Evolutionary conservation across 2,888 invertebrate species (phyloP).

Genomic region (Lysandra coridon): DNA sequence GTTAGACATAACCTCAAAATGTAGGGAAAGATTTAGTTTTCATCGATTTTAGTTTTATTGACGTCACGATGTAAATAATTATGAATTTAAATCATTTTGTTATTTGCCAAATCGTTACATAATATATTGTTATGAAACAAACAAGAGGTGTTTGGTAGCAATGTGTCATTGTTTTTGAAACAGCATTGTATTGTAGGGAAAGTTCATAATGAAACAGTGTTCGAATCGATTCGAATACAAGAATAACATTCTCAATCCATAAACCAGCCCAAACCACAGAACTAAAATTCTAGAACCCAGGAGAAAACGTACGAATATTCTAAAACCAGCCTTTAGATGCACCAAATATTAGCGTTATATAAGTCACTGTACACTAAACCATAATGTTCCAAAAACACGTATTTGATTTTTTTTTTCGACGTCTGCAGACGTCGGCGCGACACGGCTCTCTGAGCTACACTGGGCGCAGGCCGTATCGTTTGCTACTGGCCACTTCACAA

Average conservation of each 20-base stretch:
- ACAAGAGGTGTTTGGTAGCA: not conserved
- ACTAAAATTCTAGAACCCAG: slow-evolving; percentile 30
- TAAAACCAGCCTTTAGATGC: slow-evolving; percentile 55
- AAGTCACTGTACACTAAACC: slow-evolving; percentile 52
- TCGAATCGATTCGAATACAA: not conserved
- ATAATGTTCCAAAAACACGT: slow-evolving; percentile 58
- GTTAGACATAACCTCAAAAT: slow-evolving; percentile 17
- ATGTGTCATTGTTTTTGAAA: not conserved
- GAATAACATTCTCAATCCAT: slow-evolving; percentile 29
- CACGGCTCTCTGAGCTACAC: slow-evolving; percentile 62
- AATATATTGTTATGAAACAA: slow-evolving; percentile 56
- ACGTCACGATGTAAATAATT: not conserved
- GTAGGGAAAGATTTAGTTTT: slow-evolving; percentile 1
- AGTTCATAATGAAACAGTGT: not conserved
- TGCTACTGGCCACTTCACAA: slow-evolving; percentile 54
- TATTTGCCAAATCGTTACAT: slow-evolving; percentile 59
- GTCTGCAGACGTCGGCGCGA: slow-evolving; percentile 64
- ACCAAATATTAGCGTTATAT: slow-evolving; percentile 37
- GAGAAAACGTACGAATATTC: slow-evolving; percentile 58
- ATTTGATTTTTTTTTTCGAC: slow-evolving; percentile 53
- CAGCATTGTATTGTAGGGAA: not conserved
- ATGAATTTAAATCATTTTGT: slow-evolving; percentile 25
- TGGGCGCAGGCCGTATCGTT: slow-evolving; percentile 63
- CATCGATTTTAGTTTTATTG: slow-evolving; percentile 22
- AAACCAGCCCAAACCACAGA: slow-evolving; percentile 51